phyloP scores from a whole-genome alignment of 2,797 vertebrate species.

The Pangasius krempfi region DNA sequence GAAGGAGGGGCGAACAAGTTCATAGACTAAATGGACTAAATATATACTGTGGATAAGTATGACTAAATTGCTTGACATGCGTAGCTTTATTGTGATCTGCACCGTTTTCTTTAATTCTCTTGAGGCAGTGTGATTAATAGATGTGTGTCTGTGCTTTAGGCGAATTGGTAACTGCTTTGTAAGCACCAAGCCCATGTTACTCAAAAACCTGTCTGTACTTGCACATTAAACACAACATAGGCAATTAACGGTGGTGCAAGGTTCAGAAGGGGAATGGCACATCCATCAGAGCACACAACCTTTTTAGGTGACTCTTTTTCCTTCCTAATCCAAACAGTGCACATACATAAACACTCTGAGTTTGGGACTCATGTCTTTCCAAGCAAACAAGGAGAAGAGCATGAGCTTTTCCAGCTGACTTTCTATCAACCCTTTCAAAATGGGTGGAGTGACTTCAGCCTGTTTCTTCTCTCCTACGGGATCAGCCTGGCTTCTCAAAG shows the following conservation, averaged over 20 bases:
- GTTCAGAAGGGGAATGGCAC: constrained; percentile 58
- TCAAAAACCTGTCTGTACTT: constrained; percentile 68
- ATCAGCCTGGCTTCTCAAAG: constrained; percentile 75
- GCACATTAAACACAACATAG: constrained; percentile 59
- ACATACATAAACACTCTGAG: constrained; percentile 70
- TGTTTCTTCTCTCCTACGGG: constrained; percentile 71
- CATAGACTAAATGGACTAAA: constrained; percentile 20
- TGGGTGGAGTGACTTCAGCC: constrained; percentile 71
- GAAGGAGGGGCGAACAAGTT: constrained; percentile 44
- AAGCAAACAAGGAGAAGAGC: constrained; percentile 54
- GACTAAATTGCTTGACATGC: background rate
- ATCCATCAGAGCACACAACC: constrained; percentile 52
- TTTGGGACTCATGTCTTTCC: constrained; percentile 68
- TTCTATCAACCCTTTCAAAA: constrained; percentile 65
- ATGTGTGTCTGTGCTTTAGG: constrained; percentile 32
- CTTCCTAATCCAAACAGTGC: constrained; percentile 71
- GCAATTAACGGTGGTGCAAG: constrained; percentile 60
- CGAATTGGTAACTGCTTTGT: constrained; percentile 22
- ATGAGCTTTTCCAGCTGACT: constrained; percentile 69
- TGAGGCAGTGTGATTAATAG: constrained; percentile 52
- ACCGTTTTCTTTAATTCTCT: constrained; percentile 60
- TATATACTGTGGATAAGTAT: background rate
- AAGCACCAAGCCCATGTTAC: constrained; percentile 68
- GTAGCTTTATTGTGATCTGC: constrained; percentile 8
- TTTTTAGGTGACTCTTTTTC: constrained; percentile 55